Base-by-base conservation (phyloP, 2,113 vertebrate genomes). In the Tupaia chinensis region DNA sequence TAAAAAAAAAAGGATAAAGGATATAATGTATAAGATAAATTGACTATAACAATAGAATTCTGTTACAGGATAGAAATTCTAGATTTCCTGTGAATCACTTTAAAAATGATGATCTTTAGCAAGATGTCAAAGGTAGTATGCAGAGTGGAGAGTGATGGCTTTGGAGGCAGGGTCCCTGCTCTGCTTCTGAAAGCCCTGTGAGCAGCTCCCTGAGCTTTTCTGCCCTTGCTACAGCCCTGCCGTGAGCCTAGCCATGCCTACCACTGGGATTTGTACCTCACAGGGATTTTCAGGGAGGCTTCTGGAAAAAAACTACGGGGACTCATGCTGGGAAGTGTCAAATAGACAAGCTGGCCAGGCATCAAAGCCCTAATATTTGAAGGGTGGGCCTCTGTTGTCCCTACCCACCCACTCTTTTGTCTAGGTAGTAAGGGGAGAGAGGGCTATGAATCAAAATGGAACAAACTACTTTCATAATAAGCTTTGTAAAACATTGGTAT, bases 401-500 rank as follows among this genome's bases (percentile, higher is more conserved):
- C 25, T 89, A 82, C 83, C 29, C 56, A 77, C 17, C 9, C 23
- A 74, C 65, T 84, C 34, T 89, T 53, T 53, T 23, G 20, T 54
- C 34, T 61, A 76, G 53, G 56, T 22, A 60, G 80, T 76, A 87
- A 32, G n/a, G 70, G 27, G n/a, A 90, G 27, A 63, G 63, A 27
- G 20, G 44, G 10, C 22, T 34, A 2, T 54, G 73, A 76, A 77
- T 72, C 83, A 76, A 94, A 86, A 69, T 25, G 19, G n/a, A 53
- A 89, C 86, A 69, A 83, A 65, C 27, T 81, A 20, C 60, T 87
- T 69, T 84, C 72, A 94, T 72, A 53, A 84, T 87, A 74, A 83
- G 29, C 32, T 65, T 69, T 76, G 22, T 34, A 83, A 93, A 76
- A 65, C 34, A 79, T 54, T 56, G 73, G 25, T 84, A 85, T 73